Evolutionary conservation across 2,888 invertebrate genomes (phyloP).

Genomic region (Mylabris sibirica): DNA sequence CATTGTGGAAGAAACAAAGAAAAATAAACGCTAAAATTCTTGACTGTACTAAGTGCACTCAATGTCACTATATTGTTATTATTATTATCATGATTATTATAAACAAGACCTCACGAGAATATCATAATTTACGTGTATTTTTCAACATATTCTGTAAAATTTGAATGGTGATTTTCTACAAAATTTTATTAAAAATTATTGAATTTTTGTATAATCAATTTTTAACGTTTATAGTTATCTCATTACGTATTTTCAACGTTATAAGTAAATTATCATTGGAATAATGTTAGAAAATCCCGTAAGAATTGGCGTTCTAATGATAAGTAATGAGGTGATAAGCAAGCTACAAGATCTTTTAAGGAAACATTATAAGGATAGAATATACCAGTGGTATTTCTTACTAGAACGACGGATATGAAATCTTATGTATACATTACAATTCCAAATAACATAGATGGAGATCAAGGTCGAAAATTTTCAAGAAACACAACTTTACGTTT

Average conservation of each 20-base stretch:
- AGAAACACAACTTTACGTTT: background rate
- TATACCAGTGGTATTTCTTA: background rate
- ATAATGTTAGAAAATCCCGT: background rate
- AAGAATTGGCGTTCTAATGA: background rate
- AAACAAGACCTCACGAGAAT: too few relatives aligned
- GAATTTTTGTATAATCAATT: background rate
- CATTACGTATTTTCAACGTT: background rate
- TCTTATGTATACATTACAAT: background rate
- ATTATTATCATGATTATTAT: too few relatives aligned
- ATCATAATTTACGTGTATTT: background rate
- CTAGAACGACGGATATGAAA: background rate
- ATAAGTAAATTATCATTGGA: background rate
- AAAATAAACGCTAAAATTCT: too few relatives aligned
- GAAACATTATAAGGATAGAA: background rate
- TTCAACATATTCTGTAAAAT: background rate
- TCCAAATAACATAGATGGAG: background rate
- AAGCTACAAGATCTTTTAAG: background rate
- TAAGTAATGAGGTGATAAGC: background rate
- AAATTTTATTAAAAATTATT: background rate
- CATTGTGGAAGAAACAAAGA: too few relatives aligned
- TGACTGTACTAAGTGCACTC: too few relatives aligned
- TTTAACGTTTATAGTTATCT: background rate
- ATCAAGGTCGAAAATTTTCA: background rate
- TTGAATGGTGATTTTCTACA: background rate
- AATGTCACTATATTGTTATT: too few relatives aligned